Conservation (phyloP, 2,888 invertebrate species). For the Pardosa pseudoannulata region DNA sequence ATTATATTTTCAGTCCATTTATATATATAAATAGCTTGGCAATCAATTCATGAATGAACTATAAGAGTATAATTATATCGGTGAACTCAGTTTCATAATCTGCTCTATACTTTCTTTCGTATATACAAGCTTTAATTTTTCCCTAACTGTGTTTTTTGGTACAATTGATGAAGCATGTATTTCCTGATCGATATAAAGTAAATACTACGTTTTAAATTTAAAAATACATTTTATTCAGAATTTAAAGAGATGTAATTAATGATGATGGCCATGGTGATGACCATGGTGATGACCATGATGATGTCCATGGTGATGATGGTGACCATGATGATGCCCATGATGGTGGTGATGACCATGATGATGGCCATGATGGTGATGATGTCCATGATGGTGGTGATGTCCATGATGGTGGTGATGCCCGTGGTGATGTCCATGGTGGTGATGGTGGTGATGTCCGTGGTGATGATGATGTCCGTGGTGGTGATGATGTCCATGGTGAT, state of each 20-base stretch:
- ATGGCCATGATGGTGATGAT: conserved; percentile 1
- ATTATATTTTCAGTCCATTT: no score
- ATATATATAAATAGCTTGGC: no score
- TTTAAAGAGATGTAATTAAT: background rate
- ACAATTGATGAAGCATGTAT: no score
- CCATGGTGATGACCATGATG: background rate
- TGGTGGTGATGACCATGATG: background rate
- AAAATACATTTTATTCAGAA: no score
- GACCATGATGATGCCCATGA: background rate
- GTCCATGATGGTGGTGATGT: conserved; percentile 10
- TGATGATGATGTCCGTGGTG: background rate
- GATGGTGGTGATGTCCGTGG: background rate
- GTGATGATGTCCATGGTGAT: background rate
- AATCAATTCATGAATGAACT: no score
- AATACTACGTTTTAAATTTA: no score
- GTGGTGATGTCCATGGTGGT: conserved; percentile 7
- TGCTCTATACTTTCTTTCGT: no score
- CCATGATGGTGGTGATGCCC: background rate
- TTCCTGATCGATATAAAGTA: no score
- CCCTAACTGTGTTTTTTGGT: no score
- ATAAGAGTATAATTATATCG: no score
- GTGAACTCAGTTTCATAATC: no score
- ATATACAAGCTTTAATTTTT: no score
- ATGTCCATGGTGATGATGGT: background rate
- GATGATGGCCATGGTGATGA: background rate